These are phyloP conservation scores for Rhizomys pruinosus DNA, from an alignment of 2,113 vertebrate genomes.

Conservation along the genomic window DNA sequence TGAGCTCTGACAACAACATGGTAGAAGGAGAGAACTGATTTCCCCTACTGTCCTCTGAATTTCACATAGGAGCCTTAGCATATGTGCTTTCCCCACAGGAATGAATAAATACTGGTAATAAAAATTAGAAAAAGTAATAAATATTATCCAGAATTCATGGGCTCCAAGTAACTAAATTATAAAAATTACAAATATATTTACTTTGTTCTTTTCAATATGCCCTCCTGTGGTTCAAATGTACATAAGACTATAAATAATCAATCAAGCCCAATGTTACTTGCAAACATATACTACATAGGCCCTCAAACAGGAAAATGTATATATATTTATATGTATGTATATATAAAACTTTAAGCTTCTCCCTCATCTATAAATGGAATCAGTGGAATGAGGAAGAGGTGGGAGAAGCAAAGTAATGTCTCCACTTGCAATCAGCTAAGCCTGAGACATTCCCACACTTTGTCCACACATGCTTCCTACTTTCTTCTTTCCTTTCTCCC, in stretches of 20 bases:
- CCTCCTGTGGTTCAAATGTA: not conserved
- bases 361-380: not conserved
- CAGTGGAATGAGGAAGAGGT: not conserved
- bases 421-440: not conserved
- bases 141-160: not conserved
- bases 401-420: not conserved
- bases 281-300: not conserved
- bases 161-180: constrained; percentile 19
- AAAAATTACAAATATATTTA: not conserved
- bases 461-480: not conserved
- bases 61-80: too few relatives aligned
- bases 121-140: not conserved
- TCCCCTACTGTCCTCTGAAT: too few relatives aligned
- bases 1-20: too few relatives aligned
- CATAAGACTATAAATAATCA: not conserved
- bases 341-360: not conserved
- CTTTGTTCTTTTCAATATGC: not conserved
- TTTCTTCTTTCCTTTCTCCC: too few relatives aligned
- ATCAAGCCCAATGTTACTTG: not conserved
- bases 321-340: too few relatives aligned
- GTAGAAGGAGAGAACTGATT: too few relatives aligned
- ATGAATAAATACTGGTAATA: too few relatives aligned
- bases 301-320: not conserved
- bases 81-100: too few relatives aligned
- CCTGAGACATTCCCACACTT: not conserved